These are phyloP conservation scores for Melanotus villosus DNA, from an alignment of 2,888 invertebrate species.

Conservation along the genomic window DNA sequence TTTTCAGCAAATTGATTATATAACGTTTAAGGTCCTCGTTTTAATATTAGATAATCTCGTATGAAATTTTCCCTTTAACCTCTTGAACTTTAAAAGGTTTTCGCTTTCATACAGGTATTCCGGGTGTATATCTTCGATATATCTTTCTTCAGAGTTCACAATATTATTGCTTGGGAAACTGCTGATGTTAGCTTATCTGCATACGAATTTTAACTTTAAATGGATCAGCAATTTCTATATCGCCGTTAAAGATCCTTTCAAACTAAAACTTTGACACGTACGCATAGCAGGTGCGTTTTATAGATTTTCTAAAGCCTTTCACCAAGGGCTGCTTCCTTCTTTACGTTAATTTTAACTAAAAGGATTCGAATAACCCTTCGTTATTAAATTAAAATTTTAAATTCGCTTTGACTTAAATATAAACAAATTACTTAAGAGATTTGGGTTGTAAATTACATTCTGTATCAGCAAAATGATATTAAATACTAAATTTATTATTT, in stretches of 20 bases:
- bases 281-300: conserved; percentile 37
- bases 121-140: neutral
- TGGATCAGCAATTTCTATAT: conserved; percentile 35
- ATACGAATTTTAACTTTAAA: conserved; percentile 33
- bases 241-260: conserved; percentile 30
- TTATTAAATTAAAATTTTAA: no score
- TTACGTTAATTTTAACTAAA: neutral
- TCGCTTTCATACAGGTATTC: neutral
- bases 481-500: no score
- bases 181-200: conserved; percentile 25
- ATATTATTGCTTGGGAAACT: neutral
- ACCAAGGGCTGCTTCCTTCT: conserved; percentile 4
- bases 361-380: no score
- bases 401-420: no score
- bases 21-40: no score
- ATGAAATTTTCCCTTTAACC: no score
- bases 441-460: no score
- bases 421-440: no score
- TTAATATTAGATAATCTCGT: no score
- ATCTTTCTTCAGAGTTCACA: conserved; percentile 7
- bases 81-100: neutral
- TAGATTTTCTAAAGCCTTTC: conserved; percentile 28
- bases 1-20: no score
- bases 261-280: conserved; percentile 38
- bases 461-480: no score